Evolutionary conservation across 2,888 invertebrate species (phyloP).

Genomic region (Bombylius discolor): DNA sequence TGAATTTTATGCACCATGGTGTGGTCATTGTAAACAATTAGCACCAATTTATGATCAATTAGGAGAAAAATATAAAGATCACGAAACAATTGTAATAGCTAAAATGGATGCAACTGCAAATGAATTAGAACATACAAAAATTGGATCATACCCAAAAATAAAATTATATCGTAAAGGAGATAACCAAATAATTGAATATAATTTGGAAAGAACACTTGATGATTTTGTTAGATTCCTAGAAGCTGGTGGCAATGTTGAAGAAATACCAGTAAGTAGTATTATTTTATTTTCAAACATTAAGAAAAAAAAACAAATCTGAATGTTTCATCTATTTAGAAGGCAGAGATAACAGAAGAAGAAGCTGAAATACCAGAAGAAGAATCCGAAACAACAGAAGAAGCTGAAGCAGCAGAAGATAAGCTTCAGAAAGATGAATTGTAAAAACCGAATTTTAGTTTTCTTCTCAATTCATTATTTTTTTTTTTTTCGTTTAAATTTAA

Average conservation of each 20-base stretch:
- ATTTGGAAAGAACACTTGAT: conserved; percentile 88
- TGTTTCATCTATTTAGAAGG: neutral
- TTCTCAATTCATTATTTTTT: no score
- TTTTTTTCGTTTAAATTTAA: no score
- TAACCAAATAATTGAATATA: conserved; percentile 82
- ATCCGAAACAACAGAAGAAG: neutral
- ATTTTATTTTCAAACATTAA: neutral
- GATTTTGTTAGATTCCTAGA: conserved; percentile 90
- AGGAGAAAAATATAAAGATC: conserved; percentile 82
- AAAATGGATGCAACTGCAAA: conserved; percentile 99
- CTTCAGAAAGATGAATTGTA: neutral
- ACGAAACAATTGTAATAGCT: conserved; percentile 75
- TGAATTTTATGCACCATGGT: conserved; percentile 99
- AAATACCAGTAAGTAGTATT: conserved; percentile 29
- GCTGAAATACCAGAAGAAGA: neutral
- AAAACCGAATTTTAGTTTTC: neutral
- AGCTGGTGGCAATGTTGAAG: conserved; percentile 69
- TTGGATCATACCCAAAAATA: conserved; percentile 89
- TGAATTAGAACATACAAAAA: conserved; percentile 91
- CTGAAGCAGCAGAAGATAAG: neutral
- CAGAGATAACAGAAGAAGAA: neutral
- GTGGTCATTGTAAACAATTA: conserved; percentile 96
- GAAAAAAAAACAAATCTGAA: no score
- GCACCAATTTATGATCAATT: conserved; percentile 94
- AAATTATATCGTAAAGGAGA: conserved; percentile 87